Percentiles rank a stretch among this genome's conserved stretches.
Conservation (phyloP, 2,113 vertebrate genomes). For the Oreochromis niloticus region DNA sequence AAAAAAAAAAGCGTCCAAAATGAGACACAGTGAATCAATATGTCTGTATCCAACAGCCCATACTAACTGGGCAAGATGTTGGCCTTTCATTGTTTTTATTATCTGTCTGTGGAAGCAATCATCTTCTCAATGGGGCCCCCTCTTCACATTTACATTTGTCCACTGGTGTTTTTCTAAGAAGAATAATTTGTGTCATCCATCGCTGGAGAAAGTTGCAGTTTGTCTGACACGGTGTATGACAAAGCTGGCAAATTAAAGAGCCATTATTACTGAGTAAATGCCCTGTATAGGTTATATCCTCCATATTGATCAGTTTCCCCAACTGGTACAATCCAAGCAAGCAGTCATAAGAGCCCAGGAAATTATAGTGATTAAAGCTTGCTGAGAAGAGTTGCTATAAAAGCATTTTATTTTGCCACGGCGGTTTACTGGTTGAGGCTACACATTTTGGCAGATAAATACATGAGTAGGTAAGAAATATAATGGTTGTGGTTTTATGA, state of each 20-base stretch:
- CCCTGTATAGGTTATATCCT: neutral
- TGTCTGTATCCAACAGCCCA: neutral
- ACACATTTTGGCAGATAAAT: neutral
- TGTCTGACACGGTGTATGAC: neutral
- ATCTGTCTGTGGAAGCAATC: neutral
- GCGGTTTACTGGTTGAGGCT: neutral
- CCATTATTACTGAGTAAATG: neutral
- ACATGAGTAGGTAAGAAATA: neutral
- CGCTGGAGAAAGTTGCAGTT: neutral
- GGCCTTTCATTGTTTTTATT: neutral
- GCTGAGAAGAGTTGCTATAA: neutral
- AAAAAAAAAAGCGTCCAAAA: neutral
- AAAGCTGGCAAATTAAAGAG: neutral
- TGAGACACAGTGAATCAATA: neutral
- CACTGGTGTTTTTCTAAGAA: neutral
- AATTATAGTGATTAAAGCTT: neutral
- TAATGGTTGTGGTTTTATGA: neutral
- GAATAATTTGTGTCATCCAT: neutral
- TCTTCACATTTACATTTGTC: neutral
- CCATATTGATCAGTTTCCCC: conserved; percentile 7
- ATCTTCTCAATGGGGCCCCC: neutral
- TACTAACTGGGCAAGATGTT: neutral
- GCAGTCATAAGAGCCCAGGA: neutral
- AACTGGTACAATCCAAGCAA: neutral
- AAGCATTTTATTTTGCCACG: neutral